These are phyloP conservation scores for Poeciliopsis turrubarensis DNA, from an alignment of 2,113 vertebrate genomes.

Conservation along the genomic window DNA sequence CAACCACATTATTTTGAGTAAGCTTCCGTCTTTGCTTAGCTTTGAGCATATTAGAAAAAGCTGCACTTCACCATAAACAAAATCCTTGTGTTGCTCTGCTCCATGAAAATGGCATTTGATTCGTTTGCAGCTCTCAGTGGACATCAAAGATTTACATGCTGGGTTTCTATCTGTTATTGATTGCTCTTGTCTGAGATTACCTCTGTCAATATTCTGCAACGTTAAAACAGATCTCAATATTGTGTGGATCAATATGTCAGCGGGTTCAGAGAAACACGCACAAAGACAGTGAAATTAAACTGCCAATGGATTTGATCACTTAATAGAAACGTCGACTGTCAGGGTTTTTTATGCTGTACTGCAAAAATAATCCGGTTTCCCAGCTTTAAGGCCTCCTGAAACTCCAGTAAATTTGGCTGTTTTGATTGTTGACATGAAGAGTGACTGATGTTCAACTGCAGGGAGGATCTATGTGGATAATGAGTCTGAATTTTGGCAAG, in stretches of 20 bases:
- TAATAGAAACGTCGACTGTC: neutral
- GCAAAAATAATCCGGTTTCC: no score
- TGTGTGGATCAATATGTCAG: slow-evolving; percentile 37
- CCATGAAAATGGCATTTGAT: neutral
- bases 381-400: no score
- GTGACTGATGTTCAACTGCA: neutral
- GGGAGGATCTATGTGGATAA: neutral
- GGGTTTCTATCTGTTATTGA: slow-evolving; percentile 7
- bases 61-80: no score
- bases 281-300: slow-evolving; percentile 1
- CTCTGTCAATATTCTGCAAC: slow-evolving; percentile 52
- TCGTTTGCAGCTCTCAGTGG: neutral
- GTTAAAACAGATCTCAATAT: slow-evolving; percentile 35
- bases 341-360: neutral
- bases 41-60: no score
- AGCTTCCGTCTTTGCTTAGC: neutral
- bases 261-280: neutral
- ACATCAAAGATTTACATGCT: neutral
- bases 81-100: neutral
- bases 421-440: neutral
- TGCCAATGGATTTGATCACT: slow-evolving; percentile 17
- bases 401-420: neutral
- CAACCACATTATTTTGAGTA: neutral
- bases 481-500: neutral
- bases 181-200: slow-evolving; percentile 23